These are phyloP conservation scores for Drosophila parthenogenetica DNA, from an alignment of 2,888 invertebrate genomes.

Conservation along the genomic window DNA sequence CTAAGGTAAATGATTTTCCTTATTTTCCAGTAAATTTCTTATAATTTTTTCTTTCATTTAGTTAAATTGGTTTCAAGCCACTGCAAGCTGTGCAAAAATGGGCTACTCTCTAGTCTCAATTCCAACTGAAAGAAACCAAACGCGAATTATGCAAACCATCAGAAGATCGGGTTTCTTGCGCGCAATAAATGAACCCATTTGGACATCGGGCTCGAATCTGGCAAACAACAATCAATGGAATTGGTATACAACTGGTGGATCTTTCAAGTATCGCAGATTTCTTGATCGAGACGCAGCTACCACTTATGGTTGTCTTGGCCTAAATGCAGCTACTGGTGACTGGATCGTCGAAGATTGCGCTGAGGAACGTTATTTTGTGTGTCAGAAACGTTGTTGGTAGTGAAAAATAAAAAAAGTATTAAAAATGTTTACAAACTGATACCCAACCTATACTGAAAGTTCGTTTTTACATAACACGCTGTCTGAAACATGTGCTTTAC, in stretches of 20 bases:
- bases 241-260: slow-evolving; percentile 19
- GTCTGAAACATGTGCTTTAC: not conserved
- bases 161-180: no score
- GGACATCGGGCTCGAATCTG: slow-evolving; percentile 38
- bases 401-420: no score
- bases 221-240: slow-evolving; percentile 12
- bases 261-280: slow-evolving; percentile 15
- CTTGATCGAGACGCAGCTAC: not conserved
- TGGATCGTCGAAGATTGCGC: slow-evolving; percentile 32
- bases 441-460: not conserved
- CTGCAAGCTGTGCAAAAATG: slow-evolving; percentile 11
- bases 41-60: not conserved
- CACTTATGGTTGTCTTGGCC: slow-evolving; percentile 14
- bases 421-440: no score
- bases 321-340: not conserved
- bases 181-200: slow-evolving; percentile 19
- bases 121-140: not conserved
- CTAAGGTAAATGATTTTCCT: not conserved
- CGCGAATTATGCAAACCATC: not conserved
- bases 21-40: not conserved
- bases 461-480: not conserved
- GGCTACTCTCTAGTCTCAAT: slow-evolving; percentile 23
- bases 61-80: slow-evolving; percentile 31
- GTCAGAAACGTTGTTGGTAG: slow-evolving; percentile 26
- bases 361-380: slow-evolving; percentile 27